phyloP scores from a whole-genome alignment of 2,113 vertebrate genomes.

The Lichenostomus cassidix region DNA sequence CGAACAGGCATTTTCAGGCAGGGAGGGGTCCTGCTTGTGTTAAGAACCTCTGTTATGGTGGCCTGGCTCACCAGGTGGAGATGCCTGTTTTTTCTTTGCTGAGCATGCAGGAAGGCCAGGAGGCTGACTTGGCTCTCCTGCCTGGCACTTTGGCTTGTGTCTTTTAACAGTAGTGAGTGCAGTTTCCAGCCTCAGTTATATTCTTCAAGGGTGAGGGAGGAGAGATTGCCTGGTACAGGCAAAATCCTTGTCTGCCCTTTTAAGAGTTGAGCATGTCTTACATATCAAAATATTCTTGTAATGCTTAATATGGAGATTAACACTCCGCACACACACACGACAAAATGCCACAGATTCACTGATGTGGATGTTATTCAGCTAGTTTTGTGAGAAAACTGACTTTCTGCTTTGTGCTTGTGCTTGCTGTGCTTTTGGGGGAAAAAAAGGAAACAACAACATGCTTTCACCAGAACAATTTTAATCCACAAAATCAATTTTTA shows the following conservation, averaged over 20 bases:
- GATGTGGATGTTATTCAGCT: neutral
- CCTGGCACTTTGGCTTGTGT: neutral
- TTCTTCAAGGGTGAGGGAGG: neutral
- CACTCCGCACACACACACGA: neutral
- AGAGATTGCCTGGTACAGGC: neutral
- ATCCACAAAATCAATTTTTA: neutral
- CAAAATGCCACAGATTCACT: neutral
- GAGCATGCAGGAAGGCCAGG: neutral
- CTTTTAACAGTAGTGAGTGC: neutral
- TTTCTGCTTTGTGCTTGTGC: neutral
- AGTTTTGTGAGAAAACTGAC: neutral
- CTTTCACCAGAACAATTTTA: neutral
- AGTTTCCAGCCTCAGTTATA: neutral
- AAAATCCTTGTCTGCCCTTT: neutral
- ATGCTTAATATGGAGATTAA: slow-evolving; percentile 7
- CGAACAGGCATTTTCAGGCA: neutral
- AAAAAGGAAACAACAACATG: neutral
- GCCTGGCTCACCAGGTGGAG: neutral
- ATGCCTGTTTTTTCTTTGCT: neutral
- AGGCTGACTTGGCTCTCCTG: neutral
- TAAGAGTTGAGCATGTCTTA: neutral
- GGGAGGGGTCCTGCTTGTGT: neutral
- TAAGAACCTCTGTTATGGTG: neutral
- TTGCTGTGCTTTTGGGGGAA: neutral
- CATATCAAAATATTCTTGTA: neutral